phyloP scores from a whole-genome alignment of 1,140 invertebrate species.

The Lucilia cuprina region DNA sequence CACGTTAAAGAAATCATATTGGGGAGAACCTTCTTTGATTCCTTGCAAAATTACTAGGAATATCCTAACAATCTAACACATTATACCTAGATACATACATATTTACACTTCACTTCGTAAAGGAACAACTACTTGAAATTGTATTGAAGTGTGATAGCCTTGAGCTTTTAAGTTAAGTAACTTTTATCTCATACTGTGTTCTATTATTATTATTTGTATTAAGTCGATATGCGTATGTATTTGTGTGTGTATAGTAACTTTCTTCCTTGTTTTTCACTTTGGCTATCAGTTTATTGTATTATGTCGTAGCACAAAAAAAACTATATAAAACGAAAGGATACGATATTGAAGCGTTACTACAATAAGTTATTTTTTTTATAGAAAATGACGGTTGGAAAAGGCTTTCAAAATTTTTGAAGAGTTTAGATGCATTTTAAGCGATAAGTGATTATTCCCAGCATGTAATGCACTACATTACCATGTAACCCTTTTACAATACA shows the following conservation, averaged over 20 bases:
- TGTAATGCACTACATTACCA: too few species aligned
- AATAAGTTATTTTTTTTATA: background rate
- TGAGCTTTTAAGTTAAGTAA: background rate
- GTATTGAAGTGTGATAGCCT: slow-evolving; percentile 6
- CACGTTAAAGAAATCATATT: too few species aligned
- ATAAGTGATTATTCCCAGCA: too few species aligned
- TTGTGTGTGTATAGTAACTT: background rate
- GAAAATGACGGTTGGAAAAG: background rate
- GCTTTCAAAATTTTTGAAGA: too few species aligned
- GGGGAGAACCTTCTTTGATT: too few species aligned
- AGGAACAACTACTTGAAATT: background rate
- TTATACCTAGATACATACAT: too few species aligned
- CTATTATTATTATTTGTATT: background rate
- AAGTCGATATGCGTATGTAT: background rate
- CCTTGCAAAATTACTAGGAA: too few species aligned
- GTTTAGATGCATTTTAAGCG: too few species aligned
- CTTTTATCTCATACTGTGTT: background rate
- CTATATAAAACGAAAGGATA: background rate
- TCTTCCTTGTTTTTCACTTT: background rate
- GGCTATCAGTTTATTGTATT: background rate
- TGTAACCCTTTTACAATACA: too few species aligned
- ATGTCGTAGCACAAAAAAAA: too few species aligned
- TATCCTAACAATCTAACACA: too few species aligned
- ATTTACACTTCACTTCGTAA: background rate
- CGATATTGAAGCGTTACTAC: background rate